These are phyloP conservation scores for Hirtodrosophila duncani DNA, from an alignment of 2,888 invertebrate species.

Conservation along the genomic window DNA sequence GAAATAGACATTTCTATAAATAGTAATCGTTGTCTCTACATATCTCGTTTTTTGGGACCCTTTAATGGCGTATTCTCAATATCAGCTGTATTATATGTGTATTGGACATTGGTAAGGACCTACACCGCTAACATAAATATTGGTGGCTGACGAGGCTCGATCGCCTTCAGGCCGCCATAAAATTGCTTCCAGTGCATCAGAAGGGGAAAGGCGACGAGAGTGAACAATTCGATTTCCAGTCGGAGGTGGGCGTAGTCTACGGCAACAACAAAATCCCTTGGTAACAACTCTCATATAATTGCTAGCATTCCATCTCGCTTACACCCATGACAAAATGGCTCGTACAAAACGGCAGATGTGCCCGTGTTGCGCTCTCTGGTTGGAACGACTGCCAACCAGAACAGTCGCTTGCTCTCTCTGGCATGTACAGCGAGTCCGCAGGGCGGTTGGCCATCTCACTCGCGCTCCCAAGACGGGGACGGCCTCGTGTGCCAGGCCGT, in stretches of 20 bases:
- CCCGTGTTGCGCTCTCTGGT: slow-evolving; percentile 43
- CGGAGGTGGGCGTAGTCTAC: slow-evolving; percentile 59
- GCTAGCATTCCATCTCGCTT: slow-evolving; percentile 26
- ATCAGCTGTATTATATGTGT: no score
- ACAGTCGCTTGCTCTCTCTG: slow-evolving; percentile 17
- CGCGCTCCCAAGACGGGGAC: slow-evolving; percentile 2
- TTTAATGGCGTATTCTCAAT: no score
- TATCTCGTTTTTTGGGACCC: no score
- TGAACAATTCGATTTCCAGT: slow-evolving; percentile 49
- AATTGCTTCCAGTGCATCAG: slow-evolving; percentile 51
- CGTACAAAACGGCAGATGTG: slow-evolving; percentile 28
- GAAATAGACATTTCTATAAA: no score
- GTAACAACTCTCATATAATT: slow-evolving; percentile 11
- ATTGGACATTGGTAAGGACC: slow-evolving; percentile 5
- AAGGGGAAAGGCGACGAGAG: slow-evolving; percentile 36
- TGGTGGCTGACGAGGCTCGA: slow-evolving; percentile 49
- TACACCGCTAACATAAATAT: slow-evolving; percentile 27
- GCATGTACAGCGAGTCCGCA: slow-evolving; percentile 7
- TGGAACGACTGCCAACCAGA: slow-evolving; percentile 44
- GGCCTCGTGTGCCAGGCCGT: slow-evolving; percentile 36
- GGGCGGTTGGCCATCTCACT: slow-evolving; percentile 18
- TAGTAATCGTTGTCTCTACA: no score
- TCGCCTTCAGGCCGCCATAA: slow-evolving; percentile 68
- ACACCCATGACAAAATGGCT: not conserved
- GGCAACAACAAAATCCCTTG: slow-evolving; percentile 36